Evolutionary conservation across 2,113 vertebrate genomes (phyloP), one percentile per base, ranked within the genome.

Genomic region (Brevimyrus niger): DNA sequence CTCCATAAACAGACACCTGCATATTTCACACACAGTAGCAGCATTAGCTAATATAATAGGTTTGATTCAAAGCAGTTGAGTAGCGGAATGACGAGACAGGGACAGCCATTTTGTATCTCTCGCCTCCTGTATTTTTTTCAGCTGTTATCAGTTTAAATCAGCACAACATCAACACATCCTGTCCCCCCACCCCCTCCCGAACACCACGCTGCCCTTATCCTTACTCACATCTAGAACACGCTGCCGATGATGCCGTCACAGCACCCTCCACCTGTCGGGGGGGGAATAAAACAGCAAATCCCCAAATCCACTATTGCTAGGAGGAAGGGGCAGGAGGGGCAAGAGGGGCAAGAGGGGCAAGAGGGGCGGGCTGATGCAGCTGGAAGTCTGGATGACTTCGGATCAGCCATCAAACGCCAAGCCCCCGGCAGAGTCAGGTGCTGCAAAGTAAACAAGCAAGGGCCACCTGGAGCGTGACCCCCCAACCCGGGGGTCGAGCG

Each of bases 291-390:
- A 90, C 38, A 88, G 90, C 51, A 94, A 92, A 92, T 91, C 95
- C 83, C 95, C 95, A 1, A 97, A 97, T 86, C 96, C 97, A 0
- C 95, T 98, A 87, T 95, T 98, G 51, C 95, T 98, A 21, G 23
- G 21, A 58, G 55, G 21, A 58, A 23, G 55, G 21, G 6, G 6
- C 5, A 9, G 0, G 9, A 23, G 21, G 55, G 55, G 53, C 19
- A 21, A 1, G 51, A 21, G 50, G 13, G 13, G 3, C 50, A 51
- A 17, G 3, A 2, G 48, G 13, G 10, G 48, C 11, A 2, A 0
- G 51, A 1, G 47, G 47, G 53, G 17, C 1, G 19, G 53, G 19
- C 1, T 1, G 58, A 13, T 31, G 61, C 9, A 31, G 61, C 61
- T 1, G 61, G 61, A 7, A 38, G 35, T 35, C 69, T 19, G 69